Evolutionary conservation across 2,113 vertebrate species (phyloP).

Genomic region (Eidolon helvum): DNA sequence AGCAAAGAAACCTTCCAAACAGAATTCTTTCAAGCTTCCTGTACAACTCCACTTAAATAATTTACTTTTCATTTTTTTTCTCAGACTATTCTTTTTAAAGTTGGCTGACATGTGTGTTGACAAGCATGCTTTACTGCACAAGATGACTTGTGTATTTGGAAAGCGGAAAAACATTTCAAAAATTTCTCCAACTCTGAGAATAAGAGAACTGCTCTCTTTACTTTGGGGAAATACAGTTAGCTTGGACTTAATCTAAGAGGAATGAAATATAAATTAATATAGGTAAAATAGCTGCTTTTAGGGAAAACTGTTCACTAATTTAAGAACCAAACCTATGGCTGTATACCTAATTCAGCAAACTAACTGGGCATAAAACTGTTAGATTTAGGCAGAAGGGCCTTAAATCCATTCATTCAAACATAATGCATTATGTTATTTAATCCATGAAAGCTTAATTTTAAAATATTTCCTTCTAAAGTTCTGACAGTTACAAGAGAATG

Average conservation of each 20-base stretch:
- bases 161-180: constrained; percentile 68
- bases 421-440: constrained; percentile 63
- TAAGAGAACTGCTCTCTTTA: constrained; percentile 74
- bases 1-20: constrained; percentile 87
- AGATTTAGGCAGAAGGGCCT: constrained; percentile 38
- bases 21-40: constrained; percentile 89
- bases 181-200: constrained; percentile 59
- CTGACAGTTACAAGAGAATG: constrained; percentile 30
- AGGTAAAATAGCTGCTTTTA: constrained; percentile 72
- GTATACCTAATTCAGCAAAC: constrained; percentile 50
- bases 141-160: constrained; percentile 82
- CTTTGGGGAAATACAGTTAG: constrained; percentile 71
- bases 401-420: constrained; percentile 64
- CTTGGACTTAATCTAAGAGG: constrained; percentile 67
- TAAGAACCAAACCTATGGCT: constrained; percentile 40
- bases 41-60: constrained; percentile 91
- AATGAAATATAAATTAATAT: constrained; percentile 68
- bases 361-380: constrained; percentile 27
- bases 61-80: constrained; percentile 88
- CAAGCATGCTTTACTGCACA: constrained; percentile 84
- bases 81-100: constrained; percentile 87
- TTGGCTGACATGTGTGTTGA: constrained; percentile 87
- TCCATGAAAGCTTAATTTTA: constrained; percentile 42
- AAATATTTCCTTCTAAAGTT: constrained; percentile 55
- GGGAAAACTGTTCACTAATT: constrained; percentile 42